Base-by-base conservation (phyloP, 2,888 invertebrate genomes). In the Gortyna flavago region DNA sequence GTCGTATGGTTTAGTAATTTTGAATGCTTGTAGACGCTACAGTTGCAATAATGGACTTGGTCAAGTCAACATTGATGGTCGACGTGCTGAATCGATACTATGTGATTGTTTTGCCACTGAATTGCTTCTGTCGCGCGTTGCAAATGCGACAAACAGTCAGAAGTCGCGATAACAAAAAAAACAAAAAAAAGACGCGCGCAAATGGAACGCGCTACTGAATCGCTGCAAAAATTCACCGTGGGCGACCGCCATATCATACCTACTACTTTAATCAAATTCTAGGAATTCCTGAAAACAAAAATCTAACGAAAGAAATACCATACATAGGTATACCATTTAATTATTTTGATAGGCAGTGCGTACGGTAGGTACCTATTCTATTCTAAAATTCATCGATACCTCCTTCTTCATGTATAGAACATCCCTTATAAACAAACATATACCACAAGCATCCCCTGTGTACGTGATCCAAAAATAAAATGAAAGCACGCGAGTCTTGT, bases 381-480 rank as follows among this genome's bases (percentile, higher is more conserved):
- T 54, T 54, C n/a, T n/a, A n/a, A n/a, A 44, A 66, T 44, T 7
- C 29, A 13, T n/a, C 18, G 0, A 71, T 32, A 61, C 32, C 4
- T 35, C 16, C 25, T 54, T 13, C 5, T 41, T 29, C 71, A 29
- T 25, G 8, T 51, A 67, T 5, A 29, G 1, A 44, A 32, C 48
- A 75, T 41, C 2, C 9, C 21, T 21, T 51, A 32, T 6, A 18
- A 8, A 83, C 3, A 48, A 57, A 59, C 9, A 51, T 44, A 76
- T 41, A 29, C 44, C n/a, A 59, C 35, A 74, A 61, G 41, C n/a
- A 79, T 59, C 66, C 65, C 64, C 41, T 44, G 48, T 75, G 68
- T 74, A 81, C 75, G 73, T 80, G 78, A 72, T 41, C 48, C n/a
- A 68, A 67, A 74, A 86, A 72, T 51, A 75, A 70, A 83, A 65